These are phyloP conservation scores for Parnassius apollo DNA, from an alignment of 2,888 invertebrate species.

Conservation along the genomic window DNA sequence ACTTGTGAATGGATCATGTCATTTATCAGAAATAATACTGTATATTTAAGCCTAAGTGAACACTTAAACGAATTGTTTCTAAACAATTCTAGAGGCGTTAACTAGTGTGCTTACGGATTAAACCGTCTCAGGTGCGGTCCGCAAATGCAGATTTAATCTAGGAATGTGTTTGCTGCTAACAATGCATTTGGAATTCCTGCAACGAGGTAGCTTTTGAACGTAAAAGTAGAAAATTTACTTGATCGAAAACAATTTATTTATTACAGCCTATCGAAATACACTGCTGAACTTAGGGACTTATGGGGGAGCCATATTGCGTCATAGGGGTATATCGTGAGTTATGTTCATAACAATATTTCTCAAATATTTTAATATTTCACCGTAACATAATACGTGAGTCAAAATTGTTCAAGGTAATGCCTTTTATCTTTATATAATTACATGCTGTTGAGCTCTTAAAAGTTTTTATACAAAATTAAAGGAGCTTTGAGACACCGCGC, in stretches of 20 bases:
- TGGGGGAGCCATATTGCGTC: no score
- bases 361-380: background rate
- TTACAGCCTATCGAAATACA: no score
- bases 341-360: background rate
- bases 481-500: conserved; percentile 19
- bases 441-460: conserved; percentile 8
- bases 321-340: no score
- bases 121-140: conserved; percentile 20
- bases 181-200: conserved; percentile 21
- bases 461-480: conserved; percentile 12
- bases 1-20: no score
- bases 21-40: no score
- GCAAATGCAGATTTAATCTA: conserved; percentile 21
- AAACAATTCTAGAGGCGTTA: background rate
- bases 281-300: no score
- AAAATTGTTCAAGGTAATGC: background rate
- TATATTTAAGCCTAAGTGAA: no score
- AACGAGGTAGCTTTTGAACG: conserved; percentile 9
- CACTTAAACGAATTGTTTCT: no score
- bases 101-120: conserved; percentile 9
- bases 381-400: background rate
- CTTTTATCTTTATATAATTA: conserved; percentile 11
- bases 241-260: no score
- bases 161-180: conserved; percentile 19
- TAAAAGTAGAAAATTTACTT: background rate